phyloP scores from a whole-genome alignment of 2,113 vertebrate species.

The Kobus ellipsiprymnus region DNA sequence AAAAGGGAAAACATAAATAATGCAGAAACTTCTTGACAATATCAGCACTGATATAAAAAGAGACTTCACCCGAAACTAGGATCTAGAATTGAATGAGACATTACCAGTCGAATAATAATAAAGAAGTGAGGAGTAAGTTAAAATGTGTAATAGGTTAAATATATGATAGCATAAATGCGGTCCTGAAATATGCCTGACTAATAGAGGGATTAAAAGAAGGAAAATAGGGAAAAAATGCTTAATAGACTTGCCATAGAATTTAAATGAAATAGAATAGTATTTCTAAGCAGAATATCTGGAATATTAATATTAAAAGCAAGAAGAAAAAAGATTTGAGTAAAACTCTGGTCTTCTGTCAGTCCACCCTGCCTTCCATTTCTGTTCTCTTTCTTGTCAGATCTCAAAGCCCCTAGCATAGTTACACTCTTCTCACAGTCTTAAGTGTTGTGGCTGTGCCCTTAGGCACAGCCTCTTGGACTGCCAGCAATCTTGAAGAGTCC shows the following conservation, averaged over 20 bases:
- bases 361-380: background rate
- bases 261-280: background rate
- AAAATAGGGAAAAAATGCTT: background rate
- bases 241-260: background rate
- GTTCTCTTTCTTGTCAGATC: background rate
- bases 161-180: background rate
- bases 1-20: background rate
- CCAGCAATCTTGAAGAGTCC: background rate
- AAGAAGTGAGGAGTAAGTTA: constrained; percentile 26
- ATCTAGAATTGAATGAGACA: background rate
- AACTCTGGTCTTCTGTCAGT: background rate
- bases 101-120: background rate
- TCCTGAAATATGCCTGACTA: background rate
- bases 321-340: background rate
- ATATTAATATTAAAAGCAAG: background rate
- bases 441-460: background rate
- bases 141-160: background rate
- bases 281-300: background rate
- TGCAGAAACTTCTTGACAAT: background rate
- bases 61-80: background rate
- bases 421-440: background rate
- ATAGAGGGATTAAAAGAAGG: background rate
- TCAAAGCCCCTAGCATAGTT: background rate
- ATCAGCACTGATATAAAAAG: background rate
- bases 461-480: background rate